Percentiles rank a stretch among this genome's conserved stretches.
phyloP scores from a whole-genome alignment of 2,797 vertebrate genomes.

The Thunnus albacares region DNA sequence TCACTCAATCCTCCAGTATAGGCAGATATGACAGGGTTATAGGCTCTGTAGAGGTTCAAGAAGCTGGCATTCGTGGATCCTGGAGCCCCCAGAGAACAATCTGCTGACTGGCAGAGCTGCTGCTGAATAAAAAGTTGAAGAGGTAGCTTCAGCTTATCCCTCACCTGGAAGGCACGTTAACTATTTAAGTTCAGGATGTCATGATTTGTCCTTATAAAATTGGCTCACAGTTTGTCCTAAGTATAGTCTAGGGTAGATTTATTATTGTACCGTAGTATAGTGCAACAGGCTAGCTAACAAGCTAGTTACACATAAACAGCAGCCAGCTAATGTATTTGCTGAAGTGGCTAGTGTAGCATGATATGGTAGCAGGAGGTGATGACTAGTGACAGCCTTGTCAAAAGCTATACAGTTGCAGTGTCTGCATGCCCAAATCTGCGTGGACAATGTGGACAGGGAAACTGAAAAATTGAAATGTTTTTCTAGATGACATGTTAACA shows the following conservation, averaged over 20 bases:
- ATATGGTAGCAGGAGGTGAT: neutral
- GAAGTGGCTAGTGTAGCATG: neutral
- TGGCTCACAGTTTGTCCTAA: neutral
- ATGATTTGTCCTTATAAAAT: neutral
- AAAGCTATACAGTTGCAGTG: neutral
- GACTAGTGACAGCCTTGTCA: neutral
- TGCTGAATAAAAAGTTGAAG: constrained; percentile 18
- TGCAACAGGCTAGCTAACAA: neutral
- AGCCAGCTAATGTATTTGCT: neutral
- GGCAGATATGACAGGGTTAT: constrained; percentile 28
- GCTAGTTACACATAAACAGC: neutral
- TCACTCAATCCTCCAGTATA: constrained; percentile 15
- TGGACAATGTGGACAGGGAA: neutral
- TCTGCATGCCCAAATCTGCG: neutral
- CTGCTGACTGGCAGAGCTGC: constrained; percentile 18
- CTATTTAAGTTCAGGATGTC: constrained; percentile 3
- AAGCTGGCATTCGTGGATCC: neutral
- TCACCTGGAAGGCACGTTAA: constrained; percentile 3
- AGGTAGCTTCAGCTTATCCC: neutral
- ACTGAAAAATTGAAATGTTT: neutral
- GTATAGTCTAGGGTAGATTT: neutral
- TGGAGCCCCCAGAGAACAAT: constrained; percentile 10
- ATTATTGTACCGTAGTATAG: neutral
- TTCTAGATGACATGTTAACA: neutral
- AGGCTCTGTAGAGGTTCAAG: constrained; percentile 29